Conservation (phyloP, 2,888 invertebrate species). For the Andrena hattorfiana region DNA sequence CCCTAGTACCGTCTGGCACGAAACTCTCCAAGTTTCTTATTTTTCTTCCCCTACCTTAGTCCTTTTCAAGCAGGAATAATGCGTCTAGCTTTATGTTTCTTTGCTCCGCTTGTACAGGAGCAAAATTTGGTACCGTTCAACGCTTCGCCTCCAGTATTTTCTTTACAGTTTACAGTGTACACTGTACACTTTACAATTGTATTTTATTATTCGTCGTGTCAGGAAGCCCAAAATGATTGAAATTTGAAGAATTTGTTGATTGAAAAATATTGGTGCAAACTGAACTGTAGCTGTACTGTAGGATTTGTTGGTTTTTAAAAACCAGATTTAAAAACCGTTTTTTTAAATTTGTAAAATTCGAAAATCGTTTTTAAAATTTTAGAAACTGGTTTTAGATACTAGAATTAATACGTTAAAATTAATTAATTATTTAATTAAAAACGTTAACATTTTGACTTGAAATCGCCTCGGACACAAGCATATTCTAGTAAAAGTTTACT, state of each 20-base stretch:
- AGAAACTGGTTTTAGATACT: too few species aligned
- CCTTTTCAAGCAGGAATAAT: slow-evolving; percentile 31
- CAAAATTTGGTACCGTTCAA: slow-evolving; percentile 22
- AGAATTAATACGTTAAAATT: too few species aligned
- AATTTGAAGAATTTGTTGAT: slow-evolving; percentile 26
- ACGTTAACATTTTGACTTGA: too few species aligned
- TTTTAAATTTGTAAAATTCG: too few species aligned
- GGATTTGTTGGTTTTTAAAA: too few species aligned
- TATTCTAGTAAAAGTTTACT: too few species aligned
- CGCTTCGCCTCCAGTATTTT: background rate
- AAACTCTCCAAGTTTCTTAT: slow-evolving; percentile 51
- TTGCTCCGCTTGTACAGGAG: background rate
- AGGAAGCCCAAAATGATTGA: background rate
- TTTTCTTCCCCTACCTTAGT: slow-evolving; percentile 30
- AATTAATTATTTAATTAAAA: too few species aligned
- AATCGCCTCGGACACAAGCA: too few species aligned
- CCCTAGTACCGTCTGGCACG: slow-evolving; percentile 56
- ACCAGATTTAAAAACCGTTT: too few species aligned
- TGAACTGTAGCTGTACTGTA: too few species aligned
- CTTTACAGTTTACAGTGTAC: background rate
- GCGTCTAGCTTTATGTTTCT: slow-evolving; percentile 9
- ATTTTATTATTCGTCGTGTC: background rate
- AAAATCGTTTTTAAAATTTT: too few species aligned
- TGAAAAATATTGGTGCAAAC: too few species aligned
- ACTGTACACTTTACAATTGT: background rate